Evolutionary conservation across 2,113 vertebrate species (phyloP).

Genomic region (Trichechus manatus): DNA sequence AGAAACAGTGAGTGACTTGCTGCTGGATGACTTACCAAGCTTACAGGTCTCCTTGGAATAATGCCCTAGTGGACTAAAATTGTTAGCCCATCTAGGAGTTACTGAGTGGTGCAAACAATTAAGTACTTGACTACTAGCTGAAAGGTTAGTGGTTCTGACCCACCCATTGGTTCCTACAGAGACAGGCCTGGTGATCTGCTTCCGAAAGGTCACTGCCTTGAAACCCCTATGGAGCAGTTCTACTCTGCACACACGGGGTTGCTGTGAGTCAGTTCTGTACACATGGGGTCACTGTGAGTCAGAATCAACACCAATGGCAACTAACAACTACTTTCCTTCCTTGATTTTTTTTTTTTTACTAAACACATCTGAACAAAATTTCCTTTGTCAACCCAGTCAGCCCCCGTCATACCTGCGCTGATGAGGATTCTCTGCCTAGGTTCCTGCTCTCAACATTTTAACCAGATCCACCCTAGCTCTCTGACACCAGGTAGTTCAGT

Average conservation of each 20-base stretch:
- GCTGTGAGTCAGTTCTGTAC: background rate
- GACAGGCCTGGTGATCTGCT: background rate
- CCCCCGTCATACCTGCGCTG: background rate
- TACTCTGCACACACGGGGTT: background rate
- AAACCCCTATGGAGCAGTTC: background rate
- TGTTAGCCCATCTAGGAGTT: no score
- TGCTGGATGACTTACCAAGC: background rate
- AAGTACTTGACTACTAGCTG: no score
- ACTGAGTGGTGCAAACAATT: no score
- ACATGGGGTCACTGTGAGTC: no score
- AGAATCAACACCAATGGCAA: background rate
- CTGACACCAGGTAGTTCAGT: background rate
- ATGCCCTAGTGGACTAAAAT: background rate
- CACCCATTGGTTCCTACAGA: no score
- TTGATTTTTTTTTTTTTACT: background rate
- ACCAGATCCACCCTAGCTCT: background rate
- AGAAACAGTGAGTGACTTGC: background rate
- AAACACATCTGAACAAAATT: background rate
- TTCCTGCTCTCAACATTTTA: background rate
- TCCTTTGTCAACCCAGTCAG: background rate
- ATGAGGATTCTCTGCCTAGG: background rate
- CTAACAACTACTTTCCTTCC: background rate
- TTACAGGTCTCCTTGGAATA: background rate
- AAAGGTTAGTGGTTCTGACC: no score
- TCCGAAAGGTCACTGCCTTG: background rate